Conservation (phyloP, 2,797 vertebrate genomes). For the Thunnus albacares region DNA sequence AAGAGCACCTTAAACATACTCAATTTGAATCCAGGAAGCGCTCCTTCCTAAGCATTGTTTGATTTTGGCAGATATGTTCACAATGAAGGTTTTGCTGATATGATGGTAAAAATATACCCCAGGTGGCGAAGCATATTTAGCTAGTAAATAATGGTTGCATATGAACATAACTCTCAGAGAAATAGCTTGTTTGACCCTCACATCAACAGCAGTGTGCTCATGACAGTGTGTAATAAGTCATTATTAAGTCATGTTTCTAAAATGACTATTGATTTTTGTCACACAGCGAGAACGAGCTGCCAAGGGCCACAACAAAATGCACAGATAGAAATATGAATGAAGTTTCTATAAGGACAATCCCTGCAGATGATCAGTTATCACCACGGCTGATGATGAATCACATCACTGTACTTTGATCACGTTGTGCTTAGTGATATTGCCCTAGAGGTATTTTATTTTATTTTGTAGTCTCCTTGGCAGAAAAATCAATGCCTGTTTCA, state of each 20-base stretch:
- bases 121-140: background rate
- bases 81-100: background rate
- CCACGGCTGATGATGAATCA: constrained; percentile 52
- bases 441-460: constrained; percentile 26
- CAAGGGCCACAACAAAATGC: constrained; percentile 37
- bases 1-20: too few relatives aligned
- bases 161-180: constrained; percentile 27
- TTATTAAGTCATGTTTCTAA: constrained; percentile 75
- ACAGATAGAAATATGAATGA: constrained; percentile 40
- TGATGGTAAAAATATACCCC: background rate
- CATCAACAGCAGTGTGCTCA: constrained; percentile 25
- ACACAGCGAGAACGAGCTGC: constrained; percentile 13
- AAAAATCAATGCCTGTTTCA: constrained; percentile 60
- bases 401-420: constrained; percentile 54
- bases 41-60: too few relatives aligned
- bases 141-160: constrained; percentile 3
- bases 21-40: too few relatives aligned
- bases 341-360: constrained; percentile 40
- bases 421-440: constrained; percentile 11
- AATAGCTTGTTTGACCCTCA: constrained; percentile 43
- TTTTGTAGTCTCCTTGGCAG: constrained; percentile 32
- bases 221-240: constrained; percentile 64
- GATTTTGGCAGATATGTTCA: background rate
- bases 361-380: constrained; percentile 42
- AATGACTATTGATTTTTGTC: constrained; percentile 75